These are phyloP conservation scores for Tetropium fuscum DNA, from an alignment of 2,888 invertebrate genomes.

Conservation along the genomic window DNA sequence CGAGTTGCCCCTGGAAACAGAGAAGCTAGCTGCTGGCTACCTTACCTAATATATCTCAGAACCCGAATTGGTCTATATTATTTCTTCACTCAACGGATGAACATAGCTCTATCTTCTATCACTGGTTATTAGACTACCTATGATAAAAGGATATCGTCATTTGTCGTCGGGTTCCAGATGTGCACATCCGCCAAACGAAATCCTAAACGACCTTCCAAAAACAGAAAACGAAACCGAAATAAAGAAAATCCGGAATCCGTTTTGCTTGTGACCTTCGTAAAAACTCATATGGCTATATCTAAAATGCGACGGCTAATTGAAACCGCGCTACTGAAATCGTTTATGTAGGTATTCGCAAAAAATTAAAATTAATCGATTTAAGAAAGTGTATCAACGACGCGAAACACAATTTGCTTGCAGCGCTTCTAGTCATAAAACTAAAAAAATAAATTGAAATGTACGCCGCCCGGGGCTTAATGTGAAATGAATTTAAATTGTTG, in stretches of 20 bases:
- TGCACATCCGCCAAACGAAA: neutral
- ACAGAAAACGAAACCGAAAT: constrained; percentile 15
- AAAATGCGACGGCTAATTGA: neutral
- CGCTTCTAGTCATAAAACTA: neutral
- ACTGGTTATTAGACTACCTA: too few relatives aligned
- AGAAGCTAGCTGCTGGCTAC: too few relatives aligned
- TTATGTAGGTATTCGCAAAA: neutral
- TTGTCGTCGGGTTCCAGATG: too few relatives aligned
- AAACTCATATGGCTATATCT: neutral
- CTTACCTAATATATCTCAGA: too few relatives aligned
- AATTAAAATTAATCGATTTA: constrained; percentile 14
- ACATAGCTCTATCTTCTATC: too few relatives aligned
- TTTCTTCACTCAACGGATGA: too few relatives aligned
- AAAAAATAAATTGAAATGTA: constrained; percentile 28
- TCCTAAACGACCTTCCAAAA: neutral
- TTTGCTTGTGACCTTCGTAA: constrained; percentile 14
- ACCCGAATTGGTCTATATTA: too few relatives aligned
- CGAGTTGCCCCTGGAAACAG: too few relatives aligned
- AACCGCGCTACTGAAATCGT: neutral
- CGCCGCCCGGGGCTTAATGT: constrained; percentile 12
- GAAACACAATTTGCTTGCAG: constrained; percentile 12
- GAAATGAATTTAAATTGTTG: constrained; percentile 20
- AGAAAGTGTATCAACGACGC: constrained; percentile 24
- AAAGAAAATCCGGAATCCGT: too few relatives aligned
- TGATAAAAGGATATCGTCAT: too few relatives aligned